Base-by-base conservation (phyloP, 2,888 invertebrate genomes). In the Campoplex capitator region DNA sequence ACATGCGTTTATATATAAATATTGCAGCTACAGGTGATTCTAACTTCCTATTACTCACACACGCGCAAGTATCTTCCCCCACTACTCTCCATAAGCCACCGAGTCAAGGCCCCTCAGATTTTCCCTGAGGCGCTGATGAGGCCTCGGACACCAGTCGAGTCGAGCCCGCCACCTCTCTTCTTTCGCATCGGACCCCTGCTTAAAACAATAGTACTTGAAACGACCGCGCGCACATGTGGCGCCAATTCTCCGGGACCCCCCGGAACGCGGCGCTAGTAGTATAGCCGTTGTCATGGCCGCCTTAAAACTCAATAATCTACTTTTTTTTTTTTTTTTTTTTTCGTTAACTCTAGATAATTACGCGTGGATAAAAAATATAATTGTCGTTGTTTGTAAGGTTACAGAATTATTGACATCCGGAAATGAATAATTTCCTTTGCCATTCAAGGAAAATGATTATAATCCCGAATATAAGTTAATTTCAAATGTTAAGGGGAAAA, bases 31-130 rank as follows among this genome's bases (percentile, higher is more conserved):
- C 76, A 38, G 23, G 67, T 54, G 51, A 54, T 7, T 48, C 77
- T 75, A 45, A 45, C 77, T 78, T 78, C 77, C 77, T 78, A 67
- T 35, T 51, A 65, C 76, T 28, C 28, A 76, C 48, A 48, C 76
- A 28, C 18, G 48, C 75, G 56, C 23, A 35, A 45, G 23, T n/a
- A 35, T 45, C 38, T 76, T 42, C 76, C 11, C 48, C 65, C 51
- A 11, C 54, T 48, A 18, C 42, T n/a, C 38, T 0, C 23, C n/a
- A 1, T 4, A n/a, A n/a, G 62, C 35, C 32, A 16, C 16, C 76
- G 38, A 32, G 16, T 32, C 76, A 62, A 62, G 76, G 32, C 76
- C 76, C 76, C 18, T 9, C 48, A 9, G 48, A 73, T 73, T 73
- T 73, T 51, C 48, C 62, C 6, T 42, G 18, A n/a, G n/a, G n/a